Percentiles rank a stretch among this genome's conserved stretches.
phyloP scores from a whole-genome alignment of 1,140 invertebrate species.

The Polypedilum vanderplanki region DNA sequence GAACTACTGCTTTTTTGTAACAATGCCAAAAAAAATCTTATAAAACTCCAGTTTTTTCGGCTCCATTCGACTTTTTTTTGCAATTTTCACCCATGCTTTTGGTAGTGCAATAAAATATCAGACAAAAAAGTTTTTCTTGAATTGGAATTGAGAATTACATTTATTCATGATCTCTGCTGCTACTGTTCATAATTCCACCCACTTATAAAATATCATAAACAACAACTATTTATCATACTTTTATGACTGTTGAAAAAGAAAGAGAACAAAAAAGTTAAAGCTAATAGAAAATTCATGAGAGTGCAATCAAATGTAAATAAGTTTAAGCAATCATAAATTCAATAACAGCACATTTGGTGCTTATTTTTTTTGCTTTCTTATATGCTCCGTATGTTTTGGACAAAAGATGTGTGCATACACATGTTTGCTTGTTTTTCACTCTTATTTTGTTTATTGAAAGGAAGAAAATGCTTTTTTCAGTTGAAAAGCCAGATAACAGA shows the following conservation, averaged over 20 bases:
- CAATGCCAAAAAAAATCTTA: neutral
- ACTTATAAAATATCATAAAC: too few relatives aligned
- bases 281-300: conserved; percentile 18
- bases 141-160: too few relatives aligned
- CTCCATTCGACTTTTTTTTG: neutral
- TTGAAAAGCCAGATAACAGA: neutral
- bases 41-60: neutral
- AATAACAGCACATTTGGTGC: neutral
- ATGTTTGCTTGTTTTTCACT: neutral
- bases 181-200: too few relatives aligned
- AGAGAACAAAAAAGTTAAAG: neutral
- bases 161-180: too few relatives aligned
- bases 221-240: too few relatives aligned
- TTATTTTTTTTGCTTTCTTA: neutral
- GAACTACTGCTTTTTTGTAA: neutral
- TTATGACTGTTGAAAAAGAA: too few relatives aligned
- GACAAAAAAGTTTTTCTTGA: too few relatives aligned
- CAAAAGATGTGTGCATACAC: neutral
- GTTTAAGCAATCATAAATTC: neutral
- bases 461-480: neutral
- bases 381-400: neutral
- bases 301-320: neutral
- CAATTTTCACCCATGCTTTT: neutral
- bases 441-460: neutral
- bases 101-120: too few relatives aligned